Percentiles rank a stretch among this genome's conserved stretches.
phyloP scores from a whole-genome alignment of 2,113 vertebrate genomes.

The Falcunculus frontatus region DNA sequence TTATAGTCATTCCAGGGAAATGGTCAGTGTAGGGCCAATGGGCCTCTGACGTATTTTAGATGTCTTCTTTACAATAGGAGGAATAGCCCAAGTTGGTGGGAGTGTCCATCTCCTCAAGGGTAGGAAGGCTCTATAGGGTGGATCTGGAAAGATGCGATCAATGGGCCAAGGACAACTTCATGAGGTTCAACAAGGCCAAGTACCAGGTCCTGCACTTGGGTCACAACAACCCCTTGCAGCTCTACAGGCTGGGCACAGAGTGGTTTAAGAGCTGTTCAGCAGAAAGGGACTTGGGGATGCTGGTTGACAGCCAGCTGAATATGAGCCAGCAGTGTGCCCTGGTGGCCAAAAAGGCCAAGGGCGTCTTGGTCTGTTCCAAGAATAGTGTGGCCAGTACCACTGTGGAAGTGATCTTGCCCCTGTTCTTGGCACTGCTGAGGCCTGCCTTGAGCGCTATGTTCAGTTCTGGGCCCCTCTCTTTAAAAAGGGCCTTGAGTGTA shows the following conservation, averaged over 20 bases:
- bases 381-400: too few relatives aligned
- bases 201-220: too few relatives aligned
- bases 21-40: fast-evolving
- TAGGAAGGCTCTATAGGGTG: neutral
- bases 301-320: neutral
- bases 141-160: fast-evolving
- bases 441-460: neutral
- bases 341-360: neutral
- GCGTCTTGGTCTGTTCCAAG: neutral
- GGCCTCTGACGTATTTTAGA: neutral
- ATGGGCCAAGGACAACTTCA: neutral
- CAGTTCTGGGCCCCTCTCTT: neutral
- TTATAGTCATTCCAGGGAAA: neutral
- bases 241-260: too few relatives aligned
- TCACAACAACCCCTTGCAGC: neutral
- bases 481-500: neutral
- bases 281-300: neutral
- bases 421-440: fast-evolving
- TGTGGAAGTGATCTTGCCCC: fast-evolving
- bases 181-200: neutral
- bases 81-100: neutral
- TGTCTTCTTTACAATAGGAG: neutral
- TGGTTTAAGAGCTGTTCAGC: neutral
- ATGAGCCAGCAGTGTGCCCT: neutral
- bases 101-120: fast-evolving